phyloP scores from a whole-genome alignment of 1,140 invertebrate species.

The Rhagoletis pomonella region DNA sequence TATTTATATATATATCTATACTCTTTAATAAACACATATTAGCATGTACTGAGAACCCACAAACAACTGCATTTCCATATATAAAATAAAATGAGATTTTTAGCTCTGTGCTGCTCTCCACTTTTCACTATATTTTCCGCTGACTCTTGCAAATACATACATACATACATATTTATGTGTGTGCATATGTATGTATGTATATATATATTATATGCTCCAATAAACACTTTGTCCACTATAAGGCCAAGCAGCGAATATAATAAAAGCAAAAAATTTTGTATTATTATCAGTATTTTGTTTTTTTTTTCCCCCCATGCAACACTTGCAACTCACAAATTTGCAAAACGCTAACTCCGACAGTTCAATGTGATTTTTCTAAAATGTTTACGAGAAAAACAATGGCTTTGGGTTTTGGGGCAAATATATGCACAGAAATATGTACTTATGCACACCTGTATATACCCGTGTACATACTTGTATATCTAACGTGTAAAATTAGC shows the following conservation, averaged over 20 bases:
- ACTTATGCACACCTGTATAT: too few species aligned
- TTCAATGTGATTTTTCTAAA: conserved; percentile 35
- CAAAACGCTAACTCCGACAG: conserved; percentile 42
- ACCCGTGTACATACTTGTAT: too few species aligned
- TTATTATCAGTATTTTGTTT: conserved; percentile 32
- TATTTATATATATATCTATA: too few species aligned
- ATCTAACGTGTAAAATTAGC: background rate
- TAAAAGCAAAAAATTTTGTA: background rate
- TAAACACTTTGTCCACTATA: background rate
- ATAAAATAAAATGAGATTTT: too few species aligned
- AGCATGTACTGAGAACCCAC: too few species aligned
- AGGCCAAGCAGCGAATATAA: background rate
- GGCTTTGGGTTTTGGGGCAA: background rate
- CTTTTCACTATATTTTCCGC: too few species aligned
- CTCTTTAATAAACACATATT: too few species aligned
- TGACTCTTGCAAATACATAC: too few species aligned
- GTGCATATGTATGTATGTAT: background rate
- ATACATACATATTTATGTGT: background rate
- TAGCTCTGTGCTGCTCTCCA: too few species aligned
- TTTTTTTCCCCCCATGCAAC: background rate
- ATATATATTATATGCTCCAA: background rate
- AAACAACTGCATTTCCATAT: too few species aligned
- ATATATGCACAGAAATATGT: too few species aligned
- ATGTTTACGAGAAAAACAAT: conserved; percentile 14
- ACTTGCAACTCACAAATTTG: conserved; percentile 23